These are phyloP conservation scores for Paedocypris micromegethes DNA, from an alignment of 2,797 vertebrate genomes.

Conservation along the genomic window DNA sequence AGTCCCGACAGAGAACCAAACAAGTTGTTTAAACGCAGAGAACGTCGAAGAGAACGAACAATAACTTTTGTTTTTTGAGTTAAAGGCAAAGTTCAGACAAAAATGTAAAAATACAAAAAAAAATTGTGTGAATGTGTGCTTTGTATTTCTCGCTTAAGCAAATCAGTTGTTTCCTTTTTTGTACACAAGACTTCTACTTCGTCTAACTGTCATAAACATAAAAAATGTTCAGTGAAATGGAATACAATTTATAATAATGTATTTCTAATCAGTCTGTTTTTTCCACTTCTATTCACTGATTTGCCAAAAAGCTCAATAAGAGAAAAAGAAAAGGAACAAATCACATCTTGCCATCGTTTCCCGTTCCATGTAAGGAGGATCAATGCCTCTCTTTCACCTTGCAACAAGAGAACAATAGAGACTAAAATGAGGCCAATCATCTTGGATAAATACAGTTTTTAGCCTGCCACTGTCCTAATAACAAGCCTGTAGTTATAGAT, in stretches of 20 bases:
- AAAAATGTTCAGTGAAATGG: too few species aligned
- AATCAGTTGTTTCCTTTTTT: too few species aligned
- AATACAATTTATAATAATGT: neutral
- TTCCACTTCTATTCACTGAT: neutral
- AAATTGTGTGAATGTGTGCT: too few species aligned
- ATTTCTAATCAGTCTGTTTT: neutral
- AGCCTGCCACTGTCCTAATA: conserved; percentile 31
- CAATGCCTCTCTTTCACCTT: conserved; percentile 18
- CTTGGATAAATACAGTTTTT: conserved; percentile 40
- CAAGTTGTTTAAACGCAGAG: too few species aligned
- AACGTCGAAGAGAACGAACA: too few species aligned
- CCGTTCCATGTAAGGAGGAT: conserved; percentile 7
- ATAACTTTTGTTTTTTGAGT: too few species aligned
- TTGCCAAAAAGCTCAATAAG: conserved; percentile 1
- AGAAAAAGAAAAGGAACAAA: conserved; percentile 20
- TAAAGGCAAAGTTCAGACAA: too few species aligned
- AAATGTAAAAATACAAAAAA: too few species aligned
- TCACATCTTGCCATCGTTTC: conserved; percentile 34
- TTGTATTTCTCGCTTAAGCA: too few species aligned
- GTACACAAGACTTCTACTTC: too few species aligned
- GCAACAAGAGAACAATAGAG: conserved; percentile 33
- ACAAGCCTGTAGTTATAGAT: conserved; percentile 34
- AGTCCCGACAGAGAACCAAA: too few species aligned
- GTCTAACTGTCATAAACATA: too few species aligned
- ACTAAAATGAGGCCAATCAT: conserved; percentile 33